Evolutionary conservation across 2,113 vertebrate species (phyloP).

Genomic region (Atherinomorus stipes): DNA sequence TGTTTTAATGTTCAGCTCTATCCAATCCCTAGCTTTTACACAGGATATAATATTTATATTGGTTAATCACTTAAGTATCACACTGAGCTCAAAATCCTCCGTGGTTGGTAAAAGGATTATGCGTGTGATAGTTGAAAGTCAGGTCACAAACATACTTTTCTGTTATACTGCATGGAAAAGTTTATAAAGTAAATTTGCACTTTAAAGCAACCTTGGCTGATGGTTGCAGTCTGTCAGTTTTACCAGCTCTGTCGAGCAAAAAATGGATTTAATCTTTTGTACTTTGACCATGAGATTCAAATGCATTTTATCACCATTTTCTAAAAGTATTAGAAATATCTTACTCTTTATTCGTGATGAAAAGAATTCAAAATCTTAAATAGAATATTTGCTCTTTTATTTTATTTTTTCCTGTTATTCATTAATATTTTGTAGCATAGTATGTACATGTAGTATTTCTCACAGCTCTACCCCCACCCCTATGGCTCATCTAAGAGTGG

Average conservation of each 20-base stretch:
- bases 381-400: constrained; percentile 9
- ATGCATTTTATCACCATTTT: constrained; percentile 1
- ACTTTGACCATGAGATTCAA: constrained; percentile 37
- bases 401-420: constrained; percentile 8
- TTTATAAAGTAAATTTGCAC: constrained; percentile 56
- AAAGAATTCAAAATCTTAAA: constrained; percentile 31
- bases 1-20: constrained; percentile 73
- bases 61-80: constrained; percentile 71
- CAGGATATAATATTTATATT: constrained; percentile 79
- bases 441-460: constrained; percentile 20
- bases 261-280: constrained; percentile 47
- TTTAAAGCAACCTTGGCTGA: constrained; percentile 39
- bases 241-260: constrained; percentile 23
- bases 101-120: constrained; percentile 72
- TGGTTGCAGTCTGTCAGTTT: constrained; percentile 36
- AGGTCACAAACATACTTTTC: constrained; percentile 69
- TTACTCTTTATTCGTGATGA: constrained; percentile 23
- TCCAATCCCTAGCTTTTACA: constrained; percentile 71
- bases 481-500: constrained; percentile 67
- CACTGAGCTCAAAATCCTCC: constrained; percentile 65
- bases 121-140: constrained; percentile 73
- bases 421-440: constrained; percentile 9
- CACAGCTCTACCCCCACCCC: constrained; percentile 47
- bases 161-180: constrained; percentile 49
- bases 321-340: constrained; percentile 21